Percentiles rank a stretch among this genome's conserved stretches.
Conservation (phyloP, 2,797 vertebrate species). For the Notamacropus eugenii region DNA sequence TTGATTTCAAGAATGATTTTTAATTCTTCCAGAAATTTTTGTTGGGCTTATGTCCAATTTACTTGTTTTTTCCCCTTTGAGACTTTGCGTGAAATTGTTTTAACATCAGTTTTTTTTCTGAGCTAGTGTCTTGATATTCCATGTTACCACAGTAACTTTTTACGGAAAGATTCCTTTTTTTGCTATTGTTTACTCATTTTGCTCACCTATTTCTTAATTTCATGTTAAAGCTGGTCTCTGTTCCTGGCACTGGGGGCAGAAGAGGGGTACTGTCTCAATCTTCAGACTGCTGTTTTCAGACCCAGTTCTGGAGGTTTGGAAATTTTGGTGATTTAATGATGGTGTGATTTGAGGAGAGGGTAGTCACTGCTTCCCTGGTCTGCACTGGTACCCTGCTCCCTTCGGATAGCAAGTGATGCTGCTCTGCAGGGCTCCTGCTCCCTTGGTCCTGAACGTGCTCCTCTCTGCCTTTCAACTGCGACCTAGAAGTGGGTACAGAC, state of each 20-base stretch:
- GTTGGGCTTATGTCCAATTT: not conserved
- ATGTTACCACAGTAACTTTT: not conserved
- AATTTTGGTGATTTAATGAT: not conserved
- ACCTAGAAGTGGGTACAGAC: not conserved
- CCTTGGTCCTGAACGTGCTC: not conserved
- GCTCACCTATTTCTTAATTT: not conserved
- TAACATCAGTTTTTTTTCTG: not conserved
- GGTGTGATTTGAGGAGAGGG: not conserved
- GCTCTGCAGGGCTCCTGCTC: not conserved
- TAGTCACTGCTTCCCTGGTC: not conserved
- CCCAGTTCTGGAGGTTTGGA: not conserved
- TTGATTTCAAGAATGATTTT: not conserved
- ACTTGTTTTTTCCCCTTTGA: not conserved
- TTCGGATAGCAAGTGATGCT: not conserved
- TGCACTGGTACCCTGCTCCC: not conserved
- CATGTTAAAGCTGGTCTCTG: not conserved
- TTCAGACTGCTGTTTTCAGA: not conserved
- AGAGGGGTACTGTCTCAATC: not conserved
- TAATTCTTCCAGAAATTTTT: not conserved
- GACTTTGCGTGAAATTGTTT: not conserved
- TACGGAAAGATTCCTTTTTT: not conserved
- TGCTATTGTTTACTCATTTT: not conserved
- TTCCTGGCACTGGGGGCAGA: not conserved
- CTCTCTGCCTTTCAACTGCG: not conserved
- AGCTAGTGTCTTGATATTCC: not conserved